Evolutionary conservation across 2,888 invertebrate species (phyloP).

Genomic region (Philopedon plagiatum): DNA sequence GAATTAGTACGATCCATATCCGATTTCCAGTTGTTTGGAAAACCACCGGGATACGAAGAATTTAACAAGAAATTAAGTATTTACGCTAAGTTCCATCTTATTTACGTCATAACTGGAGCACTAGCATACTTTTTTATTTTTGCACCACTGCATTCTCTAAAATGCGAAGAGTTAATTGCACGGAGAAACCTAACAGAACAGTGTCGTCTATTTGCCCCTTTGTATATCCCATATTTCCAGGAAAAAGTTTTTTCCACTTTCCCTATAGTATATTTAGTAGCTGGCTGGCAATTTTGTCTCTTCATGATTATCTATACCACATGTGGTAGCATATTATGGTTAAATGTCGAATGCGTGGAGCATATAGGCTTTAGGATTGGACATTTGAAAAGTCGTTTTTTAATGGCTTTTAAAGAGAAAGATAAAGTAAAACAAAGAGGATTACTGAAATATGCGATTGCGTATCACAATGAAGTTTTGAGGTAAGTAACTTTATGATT

Average conservation of each 20-base stretch:
- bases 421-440: slow-evolving; percentile 15
- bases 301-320: slow-evolving; percentile 38
- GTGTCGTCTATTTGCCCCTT: slow-evolving; percentile 47
- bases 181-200: slow-evolving; percentile 44
- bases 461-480: slow-evolving; percentile 49
- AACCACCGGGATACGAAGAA: slow-evolving; percentile 33
- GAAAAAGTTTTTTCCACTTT: slow-evolving; percentile 11
- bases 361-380: slow-evolving; percentile 51
- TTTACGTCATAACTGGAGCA: slow-evolving; percentile 16
- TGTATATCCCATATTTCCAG: slow-evolving; percentile 49
- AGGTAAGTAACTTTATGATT: slow-evolving; percentile 33
- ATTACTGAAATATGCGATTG: slow-evolving; percentile 40
- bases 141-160: slow-evolving; percentile 32
- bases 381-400: slow-evolving; percentile 44
- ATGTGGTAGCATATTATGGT: slow-evolving; percentile 46
- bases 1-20: slow-evolving; percentile 8
- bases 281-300: slow-evolving; percentile 28
- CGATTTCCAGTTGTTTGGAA: slow-evolving; percentile 18
- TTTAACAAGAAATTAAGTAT: slow-evolving; percentile 21
- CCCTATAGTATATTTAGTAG: background rate
- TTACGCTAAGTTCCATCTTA: slow-evolving; percentile 29
- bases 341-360: slow-evolving; percentile 49
- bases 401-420: slow-evolving; percentile 40
- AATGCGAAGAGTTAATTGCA: slow-evolving; percentile 46
- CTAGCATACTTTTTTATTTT: slow-evolving; percentile 28